Percentiles rank a stretch among this genome's conserved stretches.
These are phyloP conservation scores for Glyphotaelius pellucidus DNA, from an alignment of 2,888 invertebrate species.

Conservation along the genomic window DNA sequence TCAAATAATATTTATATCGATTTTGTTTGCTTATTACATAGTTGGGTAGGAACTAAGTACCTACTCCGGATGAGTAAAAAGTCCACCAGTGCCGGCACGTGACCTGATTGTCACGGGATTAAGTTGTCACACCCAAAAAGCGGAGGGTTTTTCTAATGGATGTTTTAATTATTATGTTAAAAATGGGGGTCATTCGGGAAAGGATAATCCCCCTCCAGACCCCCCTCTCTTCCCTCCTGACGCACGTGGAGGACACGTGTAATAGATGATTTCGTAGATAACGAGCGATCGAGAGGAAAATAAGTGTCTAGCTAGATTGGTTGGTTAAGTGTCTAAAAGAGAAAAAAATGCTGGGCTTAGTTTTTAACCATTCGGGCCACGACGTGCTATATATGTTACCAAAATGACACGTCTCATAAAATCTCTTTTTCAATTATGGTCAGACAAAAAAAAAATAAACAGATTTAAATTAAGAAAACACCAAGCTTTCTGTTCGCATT, in stretches of 20 bases:
- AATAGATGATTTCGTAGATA: slow-evolving; percentile 33
- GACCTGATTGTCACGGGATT: slow-evolving; percentile 64
- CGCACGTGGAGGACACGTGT: background rate
- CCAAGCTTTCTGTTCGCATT: too few species aligned
- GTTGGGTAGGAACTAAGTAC: too few species aligned
- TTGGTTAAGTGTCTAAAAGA: background rate
- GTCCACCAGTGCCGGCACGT: slow-evolving; percentile 56
- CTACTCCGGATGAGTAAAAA: slow-evolving; percentile 20
- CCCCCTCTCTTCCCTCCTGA: too few species aligned
- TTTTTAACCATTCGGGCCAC: background rate
- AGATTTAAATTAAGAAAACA: too few species aligned
- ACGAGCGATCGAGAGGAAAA: slow-evolving; percentile 34
- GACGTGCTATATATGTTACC: too few species aligned
- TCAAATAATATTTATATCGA: too few species aligned
- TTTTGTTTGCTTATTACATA: too few species aligned
- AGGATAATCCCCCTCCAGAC: background rate
- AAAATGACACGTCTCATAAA: too few species aligned
- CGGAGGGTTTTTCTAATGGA: slow-evolving; percentile 44
- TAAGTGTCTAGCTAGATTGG: background rate
- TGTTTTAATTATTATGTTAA: slow-evolving; percentile 65
- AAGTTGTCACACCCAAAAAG: slow-evolving; percentile 64
- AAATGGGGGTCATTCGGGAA: slow-evolving; percentile 36
- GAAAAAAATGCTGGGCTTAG: background rate
- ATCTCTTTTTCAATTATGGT: too few species aligned
- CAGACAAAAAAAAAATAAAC: too few species aligned